These are phyloP conservation scores for Aramus guarauna DNA, from an alignment of 2,113 vertebrate genomes.

Conservation along the genomic window DNA sequence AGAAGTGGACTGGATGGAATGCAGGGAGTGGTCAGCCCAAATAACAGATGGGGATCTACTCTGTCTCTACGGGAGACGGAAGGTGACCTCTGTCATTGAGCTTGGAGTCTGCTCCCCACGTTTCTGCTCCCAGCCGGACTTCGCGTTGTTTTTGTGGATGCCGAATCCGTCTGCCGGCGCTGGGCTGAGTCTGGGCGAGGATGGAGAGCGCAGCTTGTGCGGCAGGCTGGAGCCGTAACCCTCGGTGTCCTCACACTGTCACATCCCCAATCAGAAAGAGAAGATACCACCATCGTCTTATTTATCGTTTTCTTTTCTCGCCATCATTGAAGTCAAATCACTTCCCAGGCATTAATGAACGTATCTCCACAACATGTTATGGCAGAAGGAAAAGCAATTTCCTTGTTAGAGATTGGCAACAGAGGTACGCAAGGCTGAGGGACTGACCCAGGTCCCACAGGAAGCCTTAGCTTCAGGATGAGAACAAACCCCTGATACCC, in stretches of 20 bases:
- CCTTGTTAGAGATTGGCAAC: slow-evolving; percentile 48
- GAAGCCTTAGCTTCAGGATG: slow-evolving; percentile 54
- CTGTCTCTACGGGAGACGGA: slow-evolving; percentile 65
- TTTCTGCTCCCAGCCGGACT: slow-evolving; percentile 13
- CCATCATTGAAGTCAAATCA: slow-evolving; percentile 1
- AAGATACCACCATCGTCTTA: neutral
- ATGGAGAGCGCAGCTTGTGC: neutral
- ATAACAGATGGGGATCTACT: slow-evolving; percentile 69
- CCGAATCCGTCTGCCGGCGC: neutral
- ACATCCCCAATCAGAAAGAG: neutral
- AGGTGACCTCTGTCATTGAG: slow-evolving; percentile 66
- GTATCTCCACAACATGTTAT: neutral
- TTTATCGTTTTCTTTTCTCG: neutral
- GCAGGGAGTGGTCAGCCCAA: slow-evolving; percentile 68
- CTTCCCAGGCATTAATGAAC: slow-evolving; percentile 62
- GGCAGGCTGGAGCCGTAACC: neutral
- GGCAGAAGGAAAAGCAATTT: slow-evolving; percentile 66
- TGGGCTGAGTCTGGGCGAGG: neutral
- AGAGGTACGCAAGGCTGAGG: slow-evolving; percentile 55
- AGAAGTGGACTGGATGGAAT: slow-evolving; percentile 58
- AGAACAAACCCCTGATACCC: slow-evolving; percentile 61
- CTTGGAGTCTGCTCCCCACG: slow-evolving; percentile 18
- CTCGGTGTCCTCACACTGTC: neutral
- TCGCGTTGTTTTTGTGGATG: slow-evolving; percentile 2
- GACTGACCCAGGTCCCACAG: slow-evolving; percentile 37